Evolutionary conservation across 2,888 invertebrate species (phyloP), one percentile per base, ranked within the genome.

Genomic region (Sisyra terminalis): DNA sequence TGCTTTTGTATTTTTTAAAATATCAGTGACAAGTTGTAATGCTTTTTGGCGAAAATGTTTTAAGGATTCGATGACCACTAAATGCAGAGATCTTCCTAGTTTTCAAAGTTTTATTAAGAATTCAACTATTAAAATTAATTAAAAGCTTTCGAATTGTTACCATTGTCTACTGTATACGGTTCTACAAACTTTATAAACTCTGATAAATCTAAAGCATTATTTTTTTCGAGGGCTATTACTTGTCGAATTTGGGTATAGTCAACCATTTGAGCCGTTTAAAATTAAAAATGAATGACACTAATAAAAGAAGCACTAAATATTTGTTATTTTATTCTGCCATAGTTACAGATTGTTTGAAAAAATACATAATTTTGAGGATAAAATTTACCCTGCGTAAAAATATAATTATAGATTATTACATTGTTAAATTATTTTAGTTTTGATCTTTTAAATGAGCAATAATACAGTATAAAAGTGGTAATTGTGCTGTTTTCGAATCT

Each of bases 1-100:
- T 39, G 61, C 61, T 45, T 58, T 59, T 9, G 59, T 56, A 45
- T 63, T 61, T 50, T 60, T 57, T 0, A 61, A 59, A 57, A 59
- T 59, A 5, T 57, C 62, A 31, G 62, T 60, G 48, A 61, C 63
- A 7, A 62, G 55, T 50, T 56, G 57, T 32, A 53, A 53, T 1
- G 57, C 54, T 44, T 60, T 49, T 43, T 47, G 56, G 32, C 58
- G 52, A 50, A 63, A 63, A 8, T 48, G 39, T 3, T 48, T 49
- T 36, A 61, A 45, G 46, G 63, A 61, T 10, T 59, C 57, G 1
- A 52, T 54, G 49, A 62, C 50, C 7, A 58, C 55, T 13, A 46
- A 40, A 24, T 57, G 50, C 17, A 63, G 45, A 11, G 44, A 43
- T 29, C 49, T 51, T 4, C 55, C 56, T 56, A 43, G 34, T 41